Evolutionary conservation across 2,797 vertebrate genomes (phyloP).

Genomic region (Meda fulgida): DNA sequence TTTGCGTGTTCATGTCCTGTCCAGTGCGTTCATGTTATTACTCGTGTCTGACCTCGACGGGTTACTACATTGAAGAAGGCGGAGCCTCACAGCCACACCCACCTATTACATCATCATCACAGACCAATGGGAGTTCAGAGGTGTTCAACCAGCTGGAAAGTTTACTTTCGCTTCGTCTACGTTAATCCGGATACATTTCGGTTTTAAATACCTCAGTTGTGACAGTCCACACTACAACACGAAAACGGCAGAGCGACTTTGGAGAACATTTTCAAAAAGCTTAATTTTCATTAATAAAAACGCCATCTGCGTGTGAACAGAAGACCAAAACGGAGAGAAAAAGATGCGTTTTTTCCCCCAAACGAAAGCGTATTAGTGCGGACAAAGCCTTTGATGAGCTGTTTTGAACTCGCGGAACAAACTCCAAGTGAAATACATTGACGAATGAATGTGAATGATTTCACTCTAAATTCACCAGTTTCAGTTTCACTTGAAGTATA

Average conservation of each 20-base stretch:
- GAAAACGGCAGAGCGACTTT: no score
- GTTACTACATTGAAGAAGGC: neutral
- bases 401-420: neutral
- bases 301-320: fast-evolving
- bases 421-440: neutral
- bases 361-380: no score
- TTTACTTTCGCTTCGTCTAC: neutral
- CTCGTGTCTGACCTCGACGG: neutral
- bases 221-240: no score
- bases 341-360: no score
- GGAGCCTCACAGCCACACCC: neutral
- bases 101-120: neutral
- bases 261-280: no score
- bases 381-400: neutral
- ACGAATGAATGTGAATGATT: neutral
- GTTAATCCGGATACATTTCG: no score
- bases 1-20: no score
- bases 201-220: no score
- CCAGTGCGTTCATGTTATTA: neutral
- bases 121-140: neutral
- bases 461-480: neutral
- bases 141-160: neutral
- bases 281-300: no score
- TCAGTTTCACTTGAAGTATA: neutral
- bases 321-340: no score